phyloP scores from a whole-genome alignment of 2,113 vertebrate species.

The Empidonax alnorum region DNA sequence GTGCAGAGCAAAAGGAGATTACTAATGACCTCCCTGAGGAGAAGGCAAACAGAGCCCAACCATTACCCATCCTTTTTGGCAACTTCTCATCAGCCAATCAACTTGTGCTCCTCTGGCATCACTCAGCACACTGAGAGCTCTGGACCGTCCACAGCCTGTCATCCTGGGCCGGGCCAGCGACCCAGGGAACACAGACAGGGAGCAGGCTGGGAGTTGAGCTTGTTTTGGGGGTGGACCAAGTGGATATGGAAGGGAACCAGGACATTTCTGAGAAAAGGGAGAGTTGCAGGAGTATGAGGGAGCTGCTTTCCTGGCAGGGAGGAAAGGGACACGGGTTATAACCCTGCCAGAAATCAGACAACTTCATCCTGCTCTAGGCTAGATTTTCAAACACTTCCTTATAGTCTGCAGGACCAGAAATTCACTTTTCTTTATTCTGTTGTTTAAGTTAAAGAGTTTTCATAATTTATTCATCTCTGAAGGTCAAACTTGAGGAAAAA shows the following conservation, averaged over 20 bases:
- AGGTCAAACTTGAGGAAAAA: neutral
- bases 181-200: neutral
- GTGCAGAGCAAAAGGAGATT: constrained; percentile 18
- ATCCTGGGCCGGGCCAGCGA: neutral
- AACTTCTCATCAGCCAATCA: neutral
- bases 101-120: neutral
- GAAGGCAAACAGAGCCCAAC: constrained; percentile 19
- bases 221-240: neutral
- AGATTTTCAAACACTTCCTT: neutral
- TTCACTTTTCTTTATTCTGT: neutral
- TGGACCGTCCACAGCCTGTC: neutral
- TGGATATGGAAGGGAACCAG: constrained; percentile 12
- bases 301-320: neutral
- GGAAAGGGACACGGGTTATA: neutral
- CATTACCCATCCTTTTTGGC: constrained; percentile 58
- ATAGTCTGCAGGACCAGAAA: neutral
- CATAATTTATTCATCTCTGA: neutral
- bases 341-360: neutral
- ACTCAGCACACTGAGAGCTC: neutral
- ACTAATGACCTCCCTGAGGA: constrained; percentile 57
- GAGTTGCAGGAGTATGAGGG: neutral
- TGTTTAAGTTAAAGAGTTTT: neutral
- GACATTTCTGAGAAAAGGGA: constrained; percentile 41
- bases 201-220: neutral
- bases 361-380: neutral